Conservation (phyloP, 2,797 vertebrate genomes). For the Eospalax fontanierii region DNA sequence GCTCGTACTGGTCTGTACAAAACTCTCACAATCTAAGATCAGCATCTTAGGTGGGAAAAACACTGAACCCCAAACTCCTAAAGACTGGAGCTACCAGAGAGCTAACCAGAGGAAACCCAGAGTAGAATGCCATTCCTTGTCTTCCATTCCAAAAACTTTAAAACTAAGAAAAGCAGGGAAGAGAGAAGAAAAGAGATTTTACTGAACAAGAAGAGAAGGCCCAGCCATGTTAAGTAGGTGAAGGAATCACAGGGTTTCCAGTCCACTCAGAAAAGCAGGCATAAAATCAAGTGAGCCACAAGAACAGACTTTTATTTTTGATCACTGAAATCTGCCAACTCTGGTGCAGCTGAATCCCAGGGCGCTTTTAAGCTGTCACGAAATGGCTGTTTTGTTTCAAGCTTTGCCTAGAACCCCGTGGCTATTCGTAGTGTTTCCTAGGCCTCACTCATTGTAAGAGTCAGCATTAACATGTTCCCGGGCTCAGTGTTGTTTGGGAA, state of each 20-base stretch:
- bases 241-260: neutral
- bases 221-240: neutral
- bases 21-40: neutral
- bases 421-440: slow-evolving; percentile 18
- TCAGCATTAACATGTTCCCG: neutral
- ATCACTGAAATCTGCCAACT: neutral
- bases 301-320: slow-evolving; percentile 24
- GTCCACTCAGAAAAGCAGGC: neutral
- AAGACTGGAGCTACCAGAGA: neutral
- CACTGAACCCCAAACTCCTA: neutral
- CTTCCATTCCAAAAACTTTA: neutral
- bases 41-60: neutral
- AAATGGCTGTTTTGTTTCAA: neutral
- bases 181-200: neutral
- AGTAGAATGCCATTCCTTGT: neutral
- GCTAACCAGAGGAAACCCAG: neutral
- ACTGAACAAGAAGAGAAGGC: neutral
- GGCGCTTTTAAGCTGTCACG: neutral
- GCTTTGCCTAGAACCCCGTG: neutral
- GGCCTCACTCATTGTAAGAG: neutral
- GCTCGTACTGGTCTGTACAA: neutral
- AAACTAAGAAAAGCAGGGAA: neutral
- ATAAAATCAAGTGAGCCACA: slow-evolving; percentile 15
- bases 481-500: neutral
- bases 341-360: neutral